These are phyloP conservation scores for Hyposoter dolosus DNA, from an alignment of 2,888 invertebrate genomes.

Conservation along the genomic window DNA sequence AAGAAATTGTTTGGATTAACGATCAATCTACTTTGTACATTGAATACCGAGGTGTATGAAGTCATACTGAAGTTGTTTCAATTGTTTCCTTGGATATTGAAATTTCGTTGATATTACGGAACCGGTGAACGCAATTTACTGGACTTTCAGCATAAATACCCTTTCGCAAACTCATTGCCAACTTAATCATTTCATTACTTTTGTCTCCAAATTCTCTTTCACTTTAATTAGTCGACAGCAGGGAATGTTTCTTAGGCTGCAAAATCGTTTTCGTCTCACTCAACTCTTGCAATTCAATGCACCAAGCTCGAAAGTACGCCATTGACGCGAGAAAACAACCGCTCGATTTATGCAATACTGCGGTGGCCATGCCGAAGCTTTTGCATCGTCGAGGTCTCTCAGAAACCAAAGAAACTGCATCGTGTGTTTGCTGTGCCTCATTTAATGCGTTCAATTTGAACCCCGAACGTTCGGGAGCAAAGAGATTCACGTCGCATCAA, in stretches of 20 bases:
- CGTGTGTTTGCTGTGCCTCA: not conserved
- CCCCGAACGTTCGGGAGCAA: not conserved
- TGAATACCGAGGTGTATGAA: not conserved
- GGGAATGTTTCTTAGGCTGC: not conserved
- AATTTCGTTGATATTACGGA: not conserved
- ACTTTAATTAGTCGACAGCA: not conserved
- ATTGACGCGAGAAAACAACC: not conserved
- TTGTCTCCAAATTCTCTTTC: constrained; percentile 5
- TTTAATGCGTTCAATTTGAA: not conserved
- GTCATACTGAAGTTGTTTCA: not conserved
- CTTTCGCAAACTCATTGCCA: not conserved
- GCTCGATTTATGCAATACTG: not conserved
- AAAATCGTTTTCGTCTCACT: not conserved
- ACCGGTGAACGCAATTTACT: not conserved
- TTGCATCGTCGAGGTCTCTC: not conserved
- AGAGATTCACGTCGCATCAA: not conserved
- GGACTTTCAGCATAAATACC: not conserved
- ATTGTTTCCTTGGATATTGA: constrained; percentile 1
- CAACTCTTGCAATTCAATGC: constrained; percentile 5
- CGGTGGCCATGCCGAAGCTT: not conserved
- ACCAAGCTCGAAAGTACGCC: not conserved
- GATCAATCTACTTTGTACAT: not conserved
- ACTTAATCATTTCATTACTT: not conserved
- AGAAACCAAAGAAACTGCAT: not conserved
- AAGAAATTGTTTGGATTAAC: not conserved